Evolutionary conservation across 2,888 invertebrate species (phyloP).

Genomic region (Cosmorhoe ocellata): DNA sequence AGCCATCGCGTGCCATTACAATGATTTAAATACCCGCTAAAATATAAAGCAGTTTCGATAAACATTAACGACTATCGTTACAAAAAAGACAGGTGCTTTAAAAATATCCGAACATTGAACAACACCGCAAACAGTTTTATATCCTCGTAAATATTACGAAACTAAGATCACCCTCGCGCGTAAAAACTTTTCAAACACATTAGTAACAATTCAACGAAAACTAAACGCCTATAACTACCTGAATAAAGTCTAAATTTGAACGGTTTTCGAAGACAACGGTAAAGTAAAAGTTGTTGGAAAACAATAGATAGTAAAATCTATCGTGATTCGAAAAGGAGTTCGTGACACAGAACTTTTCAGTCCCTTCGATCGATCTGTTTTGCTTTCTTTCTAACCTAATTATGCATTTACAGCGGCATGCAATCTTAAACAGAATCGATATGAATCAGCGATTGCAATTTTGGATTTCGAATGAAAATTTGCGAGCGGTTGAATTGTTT

Average conservation of each 20-base stretch:
- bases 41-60: slow-evolving; percentile 43
- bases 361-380: slow-evolving; percentile 38
- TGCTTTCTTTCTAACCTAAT: slow-evolving; percentile 58
- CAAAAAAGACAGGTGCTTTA: slow-evolving; percentile 66
- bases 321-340: slow-evolving; percentile 68
- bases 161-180: slow-evolving; percentile 47
- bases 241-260: slow-evolving; percentile 42
- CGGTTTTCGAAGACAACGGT: slow-evolving; percentile 11
- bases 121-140: slow-evolving; percentile 79
- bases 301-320: slow-evolving; percentile 67
- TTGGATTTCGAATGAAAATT: neutral
- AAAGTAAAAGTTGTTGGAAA: slow-evolving; percentile 48
- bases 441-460: slow-evolving; percentile 10
- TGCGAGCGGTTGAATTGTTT: slow-evolving; percentile 40
- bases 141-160: slow-evolving; percentile 70
- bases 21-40: slow-evolving; percentile 44
- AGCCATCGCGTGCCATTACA: slow-evolving; percentile 33
- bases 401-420: slow-evolving; percentile 57
- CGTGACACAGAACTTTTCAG: slow-evolving; percentile 50
- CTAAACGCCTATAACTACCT: slow-evolving; percentile 29
- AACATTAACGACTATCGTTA: slow-evolving; percentile 54
- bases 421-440: slow-evolving; percentile 17
- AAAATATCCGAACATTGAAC: slow-evolving; percentile 56
- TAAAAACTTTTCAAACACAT: slow-evolving; percentile 32
- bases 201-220: slow-evolving; percentile 12